Evolutionary conservation across 2,113 vertebrate genomes (phyloP).

Genomic region (Amphilophus citrinellus): DNA sequence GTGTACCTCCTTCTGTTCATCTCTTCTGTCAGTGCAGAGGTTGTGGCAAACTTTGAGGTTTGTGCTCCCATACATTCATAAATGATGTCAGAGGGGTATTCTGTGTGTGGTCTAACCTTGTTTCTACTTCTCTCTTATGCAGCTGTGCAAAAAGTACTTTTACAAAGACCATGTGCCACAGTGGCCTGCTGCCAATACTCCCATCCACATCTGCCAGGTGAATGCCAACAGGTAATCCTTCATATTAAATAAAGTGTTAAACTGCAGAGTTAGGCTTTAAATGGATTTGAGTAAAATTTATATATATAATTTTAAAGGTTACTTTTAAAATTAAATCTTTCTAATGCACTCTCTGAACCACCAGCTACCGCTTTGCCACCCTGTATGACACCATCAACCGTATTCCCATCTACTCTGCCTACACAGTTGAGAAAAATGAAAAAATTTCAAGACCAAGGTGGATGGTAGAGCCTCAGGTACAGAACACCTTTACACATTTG

Average conservation of each 20-base stretch:
- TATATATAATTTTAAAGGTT: not conserved
- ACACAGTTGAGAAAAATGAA: accelerated
- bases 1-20: not conserved
- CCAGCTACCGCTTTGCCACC: accelerated
- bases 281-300: too few species aligned
- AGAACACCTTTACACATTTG: accelerated
- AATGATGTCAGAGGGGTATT: not conserved
- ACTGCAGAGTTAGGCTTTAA: not conserved
- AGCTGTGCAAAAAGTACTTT: accelerated
- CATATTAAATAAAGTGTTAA: not conserved
- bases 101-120: not conserved
- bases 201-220: accelerated
- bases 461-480: conserved; percentile 2
- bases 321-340: not conserved
- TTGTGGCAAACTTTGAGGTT: accelerated
- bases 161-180: accelerated
- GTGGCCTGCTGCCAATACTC: not conserved
- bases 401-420: not conserved
- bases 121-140: not conserved
- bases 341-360: not conserved
- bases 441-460: accelerated
- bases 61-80: not conserved
- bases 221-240: accelerated
- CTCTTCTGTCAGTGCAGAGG: not conserved
- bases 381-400: not conserved